These are phyloP conservation scores for Planococcus citri DNA, from an alignment of 1,140 invertebrate genomes.

Conservation along the genomic window DNA sequence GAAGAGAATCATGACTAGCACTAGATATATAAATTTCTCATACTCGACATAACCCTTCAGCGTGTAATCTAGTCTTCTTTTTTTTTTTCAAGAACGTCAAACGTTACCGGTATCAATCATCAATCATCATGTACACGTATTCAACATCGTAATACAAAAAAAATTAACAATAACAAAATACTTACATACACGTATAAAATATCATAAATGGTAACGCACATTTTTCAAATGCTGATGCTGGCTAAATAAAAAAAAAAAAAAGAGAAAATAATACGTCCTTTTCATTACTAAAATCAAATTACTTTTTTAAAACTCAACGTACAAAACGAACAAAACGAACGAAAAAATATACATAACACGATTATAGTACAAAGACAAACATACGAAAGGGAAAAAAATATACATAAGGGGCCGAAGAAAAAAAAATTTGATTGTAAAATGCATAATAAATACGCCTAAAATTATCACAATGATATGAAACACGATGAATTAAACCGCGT, in stretches of 20 bases:
- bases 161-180: neutral
- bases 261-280: neutral
- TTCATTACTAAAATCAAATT: neutral
- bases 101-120: too few relatives aligned
- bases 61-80: too few relatives aligned
- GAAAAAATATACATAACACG: neutral
- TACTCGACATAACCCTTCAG: too few relatives aligned
- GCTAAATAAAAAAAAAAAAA: too few relatives aligned
- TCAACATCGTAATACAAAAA: neutral
- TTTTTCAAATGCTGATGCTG: neutral
- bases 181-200: neutral
- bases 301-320: neutral
- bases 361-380: neutral
- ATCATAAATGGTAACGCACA: constrained; percentile 16
- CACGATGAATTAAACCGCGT: neutral
- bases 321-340: neutral
- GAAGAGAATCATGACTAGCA: neutral
- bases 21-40: neutral
- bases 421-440: constrained; percentile 14
- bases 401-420: neutral
- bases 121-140: too few relatives aligned
- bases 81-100: too few relatives aligned
- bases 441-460: constrained; percentile 5
- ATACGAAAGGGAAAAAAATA: too few relatives aligned
- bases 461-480: constrained; percentile 14